phyloP scores from a whole-genome alignment of 2,888 invertebrate genomes.

The Troglohyphantes excavatus region DNA sequence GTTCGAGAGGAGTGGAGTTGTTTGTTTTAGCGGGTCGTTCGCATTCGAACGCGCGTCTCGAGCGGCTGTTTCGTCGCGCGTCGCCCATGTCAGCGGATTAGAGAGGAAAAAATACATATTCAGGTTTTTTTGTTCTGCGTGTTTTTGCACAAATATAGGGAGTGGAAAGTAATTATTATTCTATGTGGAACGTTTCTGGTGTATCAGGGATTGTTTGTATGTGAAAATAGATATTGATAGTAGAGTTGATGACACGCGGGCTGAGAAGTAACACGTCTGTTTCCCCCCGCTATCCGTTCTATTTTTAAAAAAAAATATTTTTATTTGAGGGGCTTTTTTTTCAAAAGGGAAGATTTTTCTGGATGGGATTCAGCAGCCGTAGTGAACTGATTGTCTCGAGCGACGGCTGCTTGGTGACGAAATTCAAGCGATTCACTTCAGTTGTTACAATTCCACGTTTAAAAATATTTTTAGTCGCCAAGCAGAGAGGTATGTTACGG shows the following conservation, averaged over 20 bases:
- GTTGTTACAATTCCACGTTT: no score
- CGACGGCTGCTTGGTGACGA: no score
- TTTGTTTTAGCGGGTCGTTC: slow-evolving; percentile 64
- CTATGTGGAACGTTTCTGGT: not conserved
- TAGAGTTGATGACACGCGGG: not conserved
- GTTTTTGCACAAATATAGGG: slow-evolving; percentile 1
- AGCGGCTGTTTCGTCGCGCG: slow-evolving; percentile 11
- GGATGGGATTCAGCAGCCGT: no score
- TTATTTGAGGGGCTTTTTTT: no score
- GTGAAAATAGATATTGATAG: not conserved
- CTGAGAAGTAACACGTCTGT: not conserved
- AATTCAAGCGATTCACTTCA: no score
- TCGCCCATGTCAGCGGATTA: no score
- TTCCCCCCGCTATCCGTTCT: not conserved
- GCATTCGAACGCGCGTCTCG: slow-evolving; percentile 2
- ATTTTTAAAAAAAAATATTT: no score
- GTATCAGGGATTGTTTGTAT: not conserved
- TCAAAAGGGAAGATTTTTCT: no score
- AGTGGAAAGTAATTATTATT: not conserved
- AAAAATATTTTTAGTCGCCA: no score
- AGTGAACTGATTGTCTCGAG: no score
- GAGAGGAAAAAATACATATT: not conserved
- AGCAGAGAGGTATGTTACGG: no score
- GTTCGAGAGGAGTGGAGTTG: slow-evolving; percentile 66
- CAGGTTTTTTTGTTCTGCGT: not conserved